These are phyloP conservation scores for Scaptomyza tumidula DNA, from an alignment of 2,888 invertebrate genomes.

Conservation along the genomic window DNA sequence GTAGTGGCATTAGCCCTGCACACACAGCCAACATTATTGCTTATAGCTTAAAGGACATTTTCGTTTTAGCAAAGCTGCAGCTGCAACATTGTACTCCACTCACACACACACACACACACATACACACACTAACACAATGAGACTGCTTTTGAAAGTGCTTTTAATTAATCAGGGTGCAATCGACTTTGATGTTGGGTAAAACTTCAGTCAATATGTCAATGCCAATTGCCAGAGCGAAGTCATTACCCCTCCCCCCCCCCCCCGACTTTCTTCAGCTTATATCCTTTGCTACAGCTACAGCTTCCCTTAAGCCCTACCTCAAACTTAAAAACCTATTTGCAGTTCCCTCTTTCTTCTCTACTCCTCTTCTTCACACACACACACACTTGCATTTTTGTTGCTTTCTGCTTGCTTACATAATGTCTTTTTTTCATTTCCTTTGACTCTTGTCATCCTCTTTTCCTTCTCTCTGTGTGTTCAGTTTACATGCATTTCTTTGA, in stretches of 20 bases:
- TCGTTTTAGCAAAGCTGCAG: constrained; percentile 28
- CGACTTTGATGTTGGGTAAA: constrained; percentile 63
- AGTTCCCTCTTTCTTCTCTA: background rate
- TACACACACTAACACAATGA: background rate
- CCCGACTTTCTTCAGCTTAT: background rate
- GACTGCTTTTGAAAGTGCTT: constrained; percentile 45
- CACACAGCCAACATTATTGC: constrained; percentile 45
- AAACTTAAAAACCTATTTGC: constrained; percentile 4
- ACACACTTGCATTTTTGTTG: constrained; percentile 22
- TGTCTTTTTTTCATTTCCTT: constrained; percentile 19
- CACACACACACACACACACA: background rate
- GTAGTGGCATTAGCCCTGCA: constrained; percentile 36
- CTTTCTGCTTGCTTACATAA: constrained; percentile 13
- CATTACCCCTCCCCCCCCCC: background rate
- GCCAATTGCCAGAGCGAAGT: constrained; percentile 50
- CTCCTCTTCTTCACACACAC: background rate
- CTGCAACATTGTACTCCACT: constrained; percentile 21
- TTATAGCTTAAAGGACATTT: constrained; percentile 56
- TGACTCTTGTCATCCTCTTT: constrained; percentile 2
- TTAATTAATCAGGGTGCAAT: constrained; percentile 78
- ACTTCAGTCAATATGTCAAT: constrained; percentile 62
- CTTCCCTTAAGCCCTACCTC: background rate
- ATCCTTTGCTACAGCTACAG: no score
- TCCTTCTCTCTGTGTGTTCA: background rate
- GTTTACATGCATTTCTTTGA: background rate